Base-by-base conservation (phyloP, 1,140 invertebrate genomes). In the Ceratina japonica region DNA sequence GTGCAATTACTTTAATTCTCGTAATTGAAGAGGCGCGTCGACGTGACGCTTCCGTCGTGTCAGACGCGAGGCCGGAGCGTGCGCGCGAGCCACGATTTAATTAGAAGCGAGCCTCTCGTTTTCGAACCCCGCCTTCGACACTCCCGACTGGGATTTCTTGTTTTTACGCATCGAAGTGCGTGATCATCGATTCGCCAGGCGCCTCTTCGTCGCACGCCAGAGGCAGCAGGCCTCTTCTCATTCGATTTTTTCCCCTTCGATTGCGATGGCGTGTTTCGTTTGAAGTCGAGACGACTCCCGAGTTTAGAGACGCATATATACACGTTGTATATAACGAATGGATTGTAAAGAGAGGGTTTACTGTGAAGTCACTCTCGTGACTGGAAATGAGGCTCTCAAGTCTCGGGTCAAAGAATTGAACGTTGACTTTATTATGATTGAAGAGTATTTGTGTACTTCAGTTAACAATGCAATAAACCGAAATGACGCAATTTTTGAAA, bases 1-100 rank as follows among this genome's bases (percentile, higher is more conserved):
- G 62, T 63, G 62, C 54, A 62, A 74, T 70, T 75, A 71, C 54
- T 75, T 82, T 82, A 75, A 79, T 82, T 75, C 68, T 51, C 27
- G 44, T 79, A 70, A 79, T 79, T 79, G 66, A 82, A 66, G 69
- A 65, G 70, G 64, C 76, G 59, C 66, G 64, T 75, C 77, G 77
- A 56, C 76, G 71, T 49, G 62, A 74, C 71, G 77, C 62, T 63
- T 73, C 37, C 62, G 52, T 18, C n/a, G 68, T 52, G 62, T n/a
- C 22, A 80, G 64, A 62, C 31, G 54, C 52, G n/a, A 16, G 24
- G n/a, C n/a, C 5, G 64, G 65, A 24, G 37, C 24, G 52, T 44
- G 49, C 75, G 49, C 75, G 56, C 44, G 44, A 66, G 20, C 7
- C 37, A 51, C 49, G 65, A 68, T 68, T 44, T 68, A 68, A 68